phyloP scores from a whole-genome alignment of 1,140 invertebrate species.

The Apis dorsata region DNA sequence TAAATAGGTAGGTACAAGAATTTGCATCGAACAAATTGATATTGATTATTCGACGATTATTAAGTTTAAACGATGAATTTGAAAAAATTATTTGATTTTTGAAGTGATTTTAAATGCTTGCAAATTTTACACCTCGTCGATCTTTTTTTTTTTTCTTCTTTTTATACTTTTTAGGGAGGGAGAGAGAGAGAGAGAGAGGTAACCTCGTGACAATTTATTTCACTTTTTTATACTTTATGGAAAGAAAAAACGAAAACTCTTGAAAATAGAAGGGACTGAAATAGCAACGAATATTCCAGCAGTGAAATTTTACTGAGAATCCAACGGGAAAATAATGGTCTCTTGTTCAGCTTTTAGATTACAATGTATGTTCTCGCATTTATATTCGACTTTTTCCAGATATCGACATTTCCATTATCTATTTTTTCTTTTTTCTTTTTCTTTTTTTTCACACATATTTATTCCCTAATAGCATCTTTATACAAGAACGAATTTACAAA shows the following conservation, averaged over 20 bases:
- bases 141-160: neutral
- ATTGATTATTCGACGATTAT: too few relatives aligned
- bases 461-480: neutral
- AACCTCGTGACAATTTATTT: neutral
- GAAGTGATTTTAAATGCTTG: too few relatives aligned
- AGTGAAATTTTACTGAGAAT: neutral
- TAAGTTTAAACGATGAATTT: too few relatives aligned
- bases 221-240: neutral
- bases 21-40: too few relatives aligned
- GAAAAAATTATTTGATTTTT: too few relatives aligned
- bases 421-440: neutral
- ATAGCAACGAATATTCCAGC: neutral
- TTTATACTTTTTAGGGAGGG: too few relatives aligned
- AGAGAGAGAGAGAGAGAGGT: neutral
- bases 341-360: neutral
- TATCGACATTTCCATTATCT: slow-evolving; percentile 4
- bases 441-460: neutral
- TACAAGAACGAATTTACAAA: neutral
- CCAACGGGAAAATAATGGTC: slow-evolving; percentile 4
- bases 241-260: neutral
- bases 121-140: neutral
- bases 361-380: neutral
- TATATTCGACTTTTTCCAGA: neutral
- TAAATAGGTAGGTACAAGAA: too few relatives aligned
- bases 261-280: neutral